These are phyloP conservation scores for Gobiocypris rarus DNA, from an alignment of 2,113 vertebrate genomes.

Conservation along the genomic window DNA sequence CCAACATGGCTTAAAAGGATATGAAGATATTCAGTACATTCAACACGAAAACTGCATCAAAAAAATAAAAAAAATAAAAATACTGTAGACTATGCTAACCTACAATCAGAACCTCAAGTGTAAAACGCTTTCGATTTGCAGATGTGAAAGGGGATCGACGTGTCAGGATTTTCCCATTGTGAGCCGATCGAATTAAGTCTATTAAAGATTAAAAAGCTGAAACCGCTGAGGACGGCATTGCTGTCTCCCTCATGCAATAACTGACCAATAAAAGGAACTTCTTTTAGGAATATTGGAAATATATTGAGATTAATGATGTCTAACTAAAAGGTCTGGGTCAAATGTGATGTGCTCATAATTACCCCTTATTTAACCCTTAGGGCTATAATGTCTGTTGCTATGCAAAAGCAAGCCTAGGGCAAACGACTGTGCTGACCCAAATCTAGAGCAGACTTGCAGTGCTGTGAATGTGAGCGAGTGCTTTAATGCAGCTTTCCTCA, in stretches of 20 bases:
- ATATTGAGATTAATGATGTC: background rate
- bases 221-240: conserved; percentile 30
- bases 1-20: background rate
- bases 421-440: conserved; percentile 65
- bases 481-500: conserved; percentile 39
- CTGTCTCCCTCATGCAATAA: background rate
- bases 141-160: background rate
- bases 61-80: too few relatives aligned
- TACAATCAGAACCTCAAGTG: background rate
- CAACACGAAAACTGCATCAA: background rate
- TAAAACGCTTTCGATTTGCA: background rate
- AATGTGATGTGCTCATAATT: conserved; percentile 30
- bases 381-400: conserved; percentile 61
- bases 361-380: conserved; percentile 39
- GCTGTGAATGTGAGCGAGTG: conserved; percentile 56
- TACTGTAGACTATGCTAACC: background rate
- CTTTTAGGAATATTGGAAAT: conserved; percentile 17
- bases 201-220: conserved; percentile 38
- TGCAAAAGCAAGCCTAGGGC: conserved; percentile 58
- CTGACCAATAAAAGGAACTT: conserved; percentile 33
- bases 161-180: conserved; percentile 19
- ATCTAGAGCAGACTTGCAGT: conserved; percentile 63
- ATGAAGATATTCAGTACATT: background rate
- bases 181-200: background rate
- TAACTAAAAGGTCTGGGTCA: conserved; percentile 30